Evolutionary conservation across 1,140 invertebrate genomes (phyloP).

Genomic region (Drosophila nasuta): DNA sequence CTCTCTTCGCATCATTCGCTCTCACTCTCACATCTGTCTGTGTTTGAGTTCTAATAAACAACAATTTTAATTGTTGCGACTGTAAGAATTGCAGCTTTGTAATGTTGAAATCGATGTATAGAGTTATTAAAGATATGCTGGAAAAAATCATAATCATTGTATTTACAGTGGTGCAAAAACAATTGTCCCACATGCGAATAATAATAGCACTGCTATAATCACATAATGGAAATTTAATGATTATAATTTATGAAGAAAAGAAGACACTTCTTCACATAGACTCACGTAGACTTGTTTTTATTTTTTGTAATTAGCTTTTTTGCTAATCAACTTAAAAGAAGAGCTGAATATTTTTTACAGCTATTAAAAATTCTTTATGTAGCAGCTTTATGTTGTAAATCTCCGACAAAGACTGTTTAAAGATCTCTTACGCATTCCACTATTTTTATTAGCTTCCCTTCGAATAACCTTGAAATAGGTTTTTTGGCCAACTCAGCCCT

Average conservation of each 20-base stretch:
- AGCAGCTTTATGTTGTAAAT: too few relatives aligned
- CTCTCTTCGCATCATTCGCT: not conserved
- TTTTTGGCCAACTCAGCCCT: conserved; percentile 8
- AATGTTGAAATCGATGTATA: conserved; percentile 41
- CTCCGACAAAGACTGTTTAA: too few relatives aligned
- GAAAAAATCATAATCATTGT: conserved; percentile 6
- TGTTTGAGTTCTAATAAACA: conserved; percentile 45
- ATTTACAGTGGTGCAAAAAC: conserved; percentile 6
- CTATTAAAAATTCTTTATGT: too few relatives aligned
- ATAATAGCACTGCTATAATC: not conserved
- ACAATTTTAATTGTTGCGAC: conserved; percentile 63
- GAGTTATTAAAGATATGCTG: conserved; percentile 1
- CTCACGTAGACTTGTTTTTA: too few relatives aligned
- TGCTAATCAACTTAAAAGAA: too few relatives aligned
- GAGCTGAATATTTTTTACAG: too few relatives aligned
- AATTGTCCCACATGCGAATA: not conserved
- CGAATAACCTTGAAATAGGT: conserved; percentile 17
- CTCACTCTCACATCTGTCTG: conserved; percentile 3
- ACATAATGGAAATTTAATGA: too few relatives aligned
- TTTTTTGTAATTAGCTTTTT: too few relatives aligned
- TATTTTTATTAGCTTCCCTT: not conserved
- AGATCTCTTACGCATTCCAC: conserved; percentile 1
- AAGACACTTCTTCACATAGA: too few relatives aligned
- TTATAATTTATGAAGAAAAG: too few relatives aligned
- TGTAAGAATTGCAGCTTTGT: conserved; percentile 32